Conservation (phyloP, 2,797 vertebrate genomes). For the Enteromius treurensis region DNA sequence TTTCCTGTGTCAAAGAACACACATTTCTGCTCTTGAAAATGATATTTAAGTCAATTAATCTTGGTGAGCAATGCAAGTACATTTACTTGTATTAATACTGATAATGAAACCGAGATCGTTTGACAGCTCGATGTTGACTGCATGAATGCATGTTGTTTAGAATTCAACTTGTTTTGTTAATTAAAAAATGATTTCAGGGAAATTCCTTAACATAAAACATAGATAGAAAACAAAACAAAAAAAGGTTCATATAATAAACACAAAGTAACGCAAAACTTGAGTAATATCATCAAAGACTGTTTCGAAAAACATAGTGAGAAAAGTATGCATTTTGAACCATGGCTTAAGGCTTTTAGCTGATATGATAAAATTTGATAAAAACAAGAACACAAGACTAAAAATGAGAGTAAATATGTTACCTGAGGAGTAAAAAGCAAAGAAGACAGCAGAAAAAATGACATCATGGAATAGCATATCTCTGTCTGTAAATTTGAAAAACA, state of each 20-base stretch:
- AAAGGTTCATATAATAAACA: not conserved
- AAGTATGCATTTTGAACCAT: not conserved
- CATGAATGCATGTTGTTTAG: not conserved
- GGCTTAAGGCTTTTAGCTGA: not conserved
- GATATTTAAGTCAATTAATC: not conserved
- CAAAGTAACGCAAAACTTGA: not conserved
- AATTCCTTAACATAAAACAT: not conserved
- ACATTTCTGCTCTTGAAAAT: no score
- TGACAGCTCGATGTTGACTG: not conserved
- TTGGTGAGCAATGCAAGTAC: not conserved
- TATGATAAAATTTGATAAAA: not conserved
- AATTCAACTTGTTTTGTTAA: no score
- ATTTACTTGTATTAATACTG: not conserved
- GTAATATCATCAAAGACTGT: not conserved
- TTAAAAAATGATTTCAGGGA: not conserved
- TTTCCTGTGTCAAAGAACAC: conserved; percentile 16
- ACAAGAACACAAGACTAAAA: not conserved
- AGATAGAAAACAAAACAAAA: not conserved
- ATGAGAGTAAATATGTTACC: conserved; percentile 37
- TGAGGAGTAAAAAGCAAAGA: conserved; percentile 47
- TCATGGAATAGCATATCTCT: conserved; percentile 43
- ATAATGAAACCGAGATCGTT: not conserved
- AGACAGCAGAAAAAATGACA: conserved; percentile 42
- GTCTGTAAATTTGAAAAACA: conserved; percentile 13
- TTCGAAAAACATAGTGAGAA: not conserved